A percentile compares a stretch with the other conserved stretches of the same genome.
Evolutionary conservation across 2,113 vertebrate genomes (phyloP).

Genomic region (Struthidea cinerea): DNA sequence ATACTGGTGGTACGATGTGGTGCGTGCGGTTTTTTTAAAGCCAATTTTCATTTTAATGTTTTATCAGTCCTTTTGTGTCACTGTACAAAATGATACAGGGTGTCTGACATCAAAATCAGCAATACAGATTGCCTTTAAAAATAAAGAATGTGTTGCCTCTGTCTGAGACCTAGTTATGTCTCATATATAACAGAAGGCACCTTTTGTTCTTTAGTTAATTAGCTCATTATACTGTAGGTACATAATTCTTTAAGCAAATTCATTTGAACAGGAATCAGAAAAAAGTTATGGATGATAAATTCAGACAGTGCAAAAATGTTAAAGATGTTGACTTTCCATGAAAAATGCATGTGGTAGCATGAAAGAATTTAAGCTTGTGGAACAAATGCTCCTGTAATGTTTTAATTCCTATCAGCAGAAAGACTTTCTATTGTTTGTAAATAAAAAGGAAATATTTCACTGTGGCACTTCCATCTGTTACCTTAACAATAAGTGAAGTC

Average conservation of each 20-base stretch:
- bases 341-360: constrained; percentile 54
- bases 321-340: constrained; percentile 59
- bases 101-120: constrained; percentile 60
- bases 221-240: constrained; percentile 69
- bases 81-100: constrained; percentile 41
- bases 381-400: constrained; percentile 42
- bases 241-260: constrained; percentile 72
- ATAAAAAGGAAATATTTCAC: constrained; percentile 74
- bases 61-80: constrained; percentile 39
- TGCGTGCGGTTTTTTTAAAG: background rate
- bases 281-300: constrained; percentile 69
- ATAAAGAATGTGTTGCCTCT: constrained; percentile 48
- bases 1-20: constrained; percentile 11
- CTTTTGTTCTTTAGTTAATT: constrained; percentile 79
- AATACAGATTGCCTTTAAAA: constrained; percentile 49
- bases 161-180: constrained; percentile 54
- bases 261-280: constrained; percentile 60
- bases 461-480: constrained; percentile 73
- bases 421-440: constrained; percentile 74
- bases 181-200: constrained; percentile 61
- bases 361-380: constrained; percentile 56
- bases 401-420: constrained; percentile 63
- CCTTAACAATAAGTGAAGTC: constrained; percentile 62
- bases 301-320: constrained; percentile 53
- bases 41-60: constrained; percentile 56